phyloP scores from a whole-genome alignment of 2,888 invertebrate species.

The Periphyllus acericola region DNA sequence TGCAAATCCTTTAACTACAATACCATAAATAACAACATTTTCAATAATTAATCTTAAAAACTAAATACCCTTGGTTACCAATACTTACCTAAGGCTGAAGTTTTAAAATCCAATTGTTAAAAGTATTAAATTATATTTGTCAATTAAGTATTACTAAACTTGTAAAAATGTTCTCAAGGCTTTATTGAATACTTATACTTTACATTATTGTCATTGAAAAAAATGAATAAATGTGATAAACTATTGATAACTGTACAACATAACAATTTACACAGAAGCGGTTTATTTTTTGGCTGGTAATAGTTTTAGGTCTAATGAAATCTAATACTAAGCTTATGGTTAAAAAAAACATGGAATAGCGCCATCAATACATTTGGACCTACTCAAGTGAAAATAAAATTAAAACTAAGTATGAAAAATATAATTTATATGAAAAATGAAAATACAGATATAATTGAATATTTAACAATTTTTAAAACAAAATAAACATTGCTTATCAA shows the following conservation, averaged over 20 bases:
- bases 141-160: not conserved
- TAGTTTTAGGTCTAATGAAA: not conserved
- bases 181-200: not conserved
- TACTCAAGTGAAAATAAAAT: not conserved
- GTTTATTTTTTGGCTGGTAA: not conserved
- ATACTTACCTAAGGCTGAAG: conserved; percentile 39
- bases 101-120: not conserved
- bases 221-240: not conserved
- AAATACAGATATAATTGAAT: too few species aligned
- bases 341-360: not conserved
- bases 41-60: conserved; percentile 7
- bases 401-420: not conserved
- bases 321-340: not conserved
- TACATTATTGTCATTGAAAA: not conserved
- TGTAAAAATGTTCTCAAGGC: not conserved
- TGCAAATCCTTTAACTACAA: conserved; percentile 18
- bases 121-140: not conserved
- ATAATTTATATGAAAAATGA: too few species aligned
- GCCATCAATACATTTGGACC: not conserved
- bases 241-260: not conserved
- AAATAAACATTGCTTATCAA: too few species aligned
- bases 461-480: too few species aligned
- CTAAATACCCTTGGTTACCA: conserved; percentile 56
- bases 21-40: not conserved
- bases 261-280: not conserved